Evolutionary conservation across 1,140 invertebrate genomes (phyloP).

Genomic region (Penaeus indicus): DNA sequence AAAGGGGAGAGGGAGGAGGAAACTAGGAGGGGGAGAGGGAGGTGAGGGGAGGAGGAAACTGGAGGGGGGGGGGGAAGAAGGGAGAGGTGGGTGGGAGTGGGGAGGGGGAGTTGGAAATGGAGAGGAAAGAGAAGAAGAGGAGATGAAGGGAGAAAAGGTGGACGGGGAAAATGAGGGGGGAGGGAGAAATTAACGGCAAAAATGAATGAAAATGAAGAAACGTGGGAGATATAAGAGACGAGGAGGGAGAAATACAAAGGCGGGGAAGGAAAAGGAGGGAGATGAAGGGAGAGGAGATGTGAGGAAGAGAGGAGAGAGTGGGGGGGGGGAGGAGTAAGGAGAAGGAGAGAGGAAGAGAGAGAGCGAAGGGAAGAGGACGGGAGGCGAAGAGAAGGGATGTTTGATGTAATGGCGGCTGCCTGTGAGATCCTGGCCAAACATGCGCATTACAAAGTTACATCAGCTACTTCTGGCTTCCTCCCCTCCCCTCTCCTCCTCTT

Average conservation of each 20-base stretch:
- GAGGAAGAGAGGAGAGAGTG: not conserved
- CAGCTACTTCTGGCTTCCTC: not conserved
- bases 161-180: too few relatives aligned
- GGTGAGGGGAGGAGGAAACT: not conserved
- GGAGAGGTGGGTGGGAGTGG: not conserved
- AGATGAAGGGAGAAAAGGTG: not conserved
- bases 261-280: not conserved
- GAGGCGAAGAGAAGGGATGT: not conserved
- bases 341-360: not conserved
- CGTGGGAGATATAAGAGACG: not conserved
- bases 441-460: not conserved
- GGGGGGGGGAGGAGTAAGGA: not conserved
- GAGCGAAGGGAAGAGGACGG: not conserved
- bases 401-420: not conserved
- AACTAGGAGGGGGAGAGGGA: not conserved
- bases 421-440: not conserved
- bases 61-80: not conserved
- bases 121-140: too few relatives aligned
- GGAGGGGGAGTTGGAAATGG: not conserved
- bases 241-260: not conserved
- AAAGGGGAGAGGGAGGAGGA: not conserved
- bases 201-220: too few relatives aligned
- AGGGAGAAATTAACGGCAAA: too few relatives aligned
- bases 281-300: not conserved
- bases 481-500: not conserved